Base-by-base conservation (phyloP, 1,140 invertebrate species). In the Acromyrmex echinatior region DNA sequence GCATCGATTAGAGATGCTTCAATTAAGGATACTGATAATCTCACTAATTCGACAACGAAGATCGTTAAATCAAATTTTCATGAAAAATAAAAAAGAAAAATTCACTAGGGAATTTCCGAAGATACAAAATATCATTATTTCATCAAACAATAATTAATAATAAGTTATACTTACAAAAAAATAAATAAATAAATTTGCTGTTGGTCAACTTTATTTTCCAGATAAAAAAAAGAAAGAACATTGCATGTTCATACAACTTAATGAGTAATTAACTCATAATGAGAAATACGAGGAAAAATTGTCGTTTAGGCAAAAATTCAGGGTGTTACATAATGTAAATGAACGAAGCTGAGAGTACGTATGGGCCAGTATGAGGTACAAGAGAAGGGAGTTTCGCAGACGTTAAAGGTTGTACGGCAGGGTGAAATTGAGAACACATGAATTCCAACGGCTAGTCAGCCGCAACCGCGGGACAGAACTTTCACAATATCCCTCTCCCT, bases 401-500 rank as follows among this genome's bases (percentile, higher is more conserved):
- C 12, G 76, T 51, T 14, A 86, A 81, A 82, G 66, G 56, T 62
- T 68, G 74, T n/a, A 31, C 18, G 70, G 18, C 53, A 65, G 68
- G 63, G 71, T 49, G 51, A 65, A 21, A 31, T 45, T 68, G 35
- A 63, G 45, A 74, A 88, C 79, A 88, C 79, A 84, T 82, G 88
- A 90, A 90, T 87, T 91, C 78, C 77, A 81, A 86, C 87, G 74
- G 89, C 66, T 62, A 76, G 87, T 81, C 86, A 65, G 79, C 79
- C 62, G 66, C 78, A 82, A 77, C 80, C 45, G 45, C 65, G 88
- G 85, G 88, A 87, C 92, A 68, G 86, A 89, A 90, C 87, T 91
- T 93, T 92, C 91, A 90, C 92, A 90, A 93, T 92, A 92, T 92
- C 79, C 88, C 87, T 87, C 87, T 87, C 76, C 70, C 53, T 6